These are phyloP conservation scores for Eurytemora carolleeae DNA, from an alignment of 1,140 invertebrate species.

Conservation along the genomic window DNA sequence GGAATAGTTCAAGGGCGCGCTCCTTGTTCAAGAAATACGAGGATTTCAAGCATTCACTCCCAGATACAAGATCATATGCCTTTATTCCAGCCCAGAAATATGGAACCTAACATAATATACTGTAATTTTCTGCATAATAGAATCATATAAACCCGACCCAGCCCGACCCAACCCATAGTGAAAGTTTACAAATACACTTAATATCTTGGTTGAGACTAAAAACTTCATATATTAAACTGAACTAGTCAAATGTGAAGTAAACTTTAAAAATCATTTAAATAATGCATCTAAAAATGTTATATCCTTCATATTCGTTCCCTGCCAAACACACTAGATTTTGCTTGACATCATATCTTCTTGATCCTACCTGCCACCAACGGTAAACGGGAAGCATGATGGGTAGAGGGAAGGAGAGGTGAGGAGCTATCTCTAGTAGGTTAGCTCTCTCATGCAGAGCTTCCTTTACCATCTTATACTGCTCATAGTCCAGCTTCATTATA, in stretches of 20 bases:
- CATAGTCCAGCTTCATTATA: conserved; percentile 74
- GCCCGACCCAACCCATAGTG: no score
- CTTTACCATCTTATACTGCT: conserved; percentile 92
- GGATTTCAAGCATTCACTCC: conserved; percentile 75
- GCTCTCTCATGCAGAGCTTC: conserved; percentile 89
- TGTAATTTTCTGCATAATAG: no score
- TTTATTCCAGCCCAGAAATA: conserved; percentile 99
- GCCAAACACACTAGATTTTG: no score
- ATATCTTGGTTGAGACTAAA: no score
- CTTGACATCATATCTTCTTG: no score
- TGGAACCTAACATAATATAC: conserved; percentile 39
- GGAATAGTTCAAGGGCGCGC: conserved; percentile 85
- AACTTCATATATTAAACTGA: no score
- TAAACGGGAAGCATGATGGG: conserved; percentile 98
- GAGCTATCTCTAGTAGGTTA: conserved; percentile 80
- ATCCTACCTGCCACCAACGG: conserved; percentile 37
- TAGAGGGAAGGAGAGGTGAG: conserved; percentile 83
- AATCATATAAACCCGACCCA: no score
- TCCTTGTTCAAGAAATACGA: conserved; percentile 86
- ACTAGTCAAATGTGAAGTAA: no score
- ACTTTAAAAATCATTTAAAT: no score
- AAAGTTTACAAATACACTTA: no score
- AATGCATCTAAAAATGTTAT: no score
- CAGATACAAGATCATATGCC: conserved; percentile 91
- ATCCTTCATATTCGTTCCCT: no score